phyloP scores from a whole-genome alignment of 2,797 vertebrate species.

The Sparus aurata region DNA sequence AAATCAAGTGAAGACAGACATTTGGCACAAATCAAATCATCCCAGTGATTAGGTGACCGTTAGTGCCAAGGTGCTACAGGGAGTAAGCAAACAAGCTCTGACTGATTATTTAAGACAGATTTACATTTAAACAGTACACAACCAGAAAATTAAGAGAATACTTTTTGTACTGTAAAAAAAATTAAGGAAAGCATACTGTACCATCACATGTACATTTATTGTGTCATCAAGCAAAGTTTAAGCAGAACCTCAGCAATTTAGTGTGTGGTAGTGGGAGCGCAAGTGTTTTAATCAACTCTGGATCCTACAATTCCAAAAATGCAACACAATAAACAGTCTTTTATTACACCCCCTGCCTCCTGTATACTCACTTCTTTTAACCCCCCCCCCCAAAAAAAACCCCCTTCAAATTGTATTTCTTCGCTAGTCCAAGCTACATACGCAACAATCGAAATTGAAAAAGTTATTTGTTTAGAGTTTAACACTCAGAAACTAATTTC shows the following conservation, averaged over 20 bases:
- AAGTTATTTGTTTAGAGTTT: not conserved
- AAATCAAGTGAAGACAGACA: slow-evolving; percentile 41
- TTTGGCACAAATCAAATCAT: slow-evolving; percentile 50
- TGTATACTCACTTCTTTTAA: not conserved
- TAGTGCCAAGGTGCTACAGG: slow-evolving; percentile 22
- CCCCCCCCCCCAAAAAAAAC: too few species aligned
- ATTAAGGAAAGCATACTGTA: not conserved
- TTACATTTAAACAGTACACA: slow-evolving; percentile 25
- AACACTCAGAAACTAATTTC: not conserved
- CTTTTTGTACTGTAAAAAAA: not conserved
- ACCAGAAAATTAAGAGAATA: slow-evolving; percentile 2
- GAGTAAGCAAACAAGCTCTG: slow-evolving; percentile 36
- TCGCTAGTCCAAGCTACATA: too few species aligned
- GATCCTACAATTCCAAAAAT: too few species aligned
- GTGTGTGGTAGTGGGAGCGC: too few species aligned
- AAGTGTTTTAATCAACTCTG: too few species aligned
- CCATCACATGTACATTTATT: not conserved
- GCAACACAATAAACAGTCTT: too few species aligned
- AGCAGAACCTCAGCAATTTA: not conserved
- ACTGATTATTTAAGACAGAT: slow-evolving; percentile 18
- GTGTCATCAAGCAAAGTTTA: not conserved
- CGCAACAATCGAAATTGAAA: too few species aligned
- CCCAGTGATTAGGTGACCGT: slow-evolving; percentile 46
- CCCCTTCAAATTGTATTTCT: too few species aligned
- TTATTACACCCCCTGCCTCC: too few species aligned